phyloP scores from a whole-genome alignment of 2,888 invertebrate species.

The Macrophya alboannulata region DNA sequence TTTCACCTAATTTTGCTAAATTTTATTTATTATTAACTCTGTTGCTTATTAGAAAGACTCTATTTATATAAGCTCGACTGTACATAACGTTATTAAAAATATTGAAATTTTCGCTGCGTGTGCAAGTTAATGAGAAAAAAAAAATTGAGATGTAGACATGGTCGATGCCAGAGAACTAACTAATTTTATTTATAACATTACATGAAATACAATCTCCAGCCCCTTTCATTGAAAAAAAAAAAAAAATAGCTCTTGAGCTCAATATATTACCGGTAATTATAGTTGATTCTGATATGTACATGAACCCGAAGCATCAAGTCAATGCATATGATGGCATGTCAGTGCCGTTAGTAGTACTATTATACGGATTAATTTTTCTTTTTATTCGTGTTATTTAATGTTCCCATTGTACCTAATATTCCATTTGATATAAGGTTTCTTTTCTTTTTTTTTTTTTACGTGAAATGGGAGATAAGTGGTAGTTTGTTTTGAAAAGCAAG shows the following conservation, averaged over 20 bases:
- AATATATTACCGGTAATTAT: not conserved
- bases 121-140: not conserved
- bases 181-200: not conserved
- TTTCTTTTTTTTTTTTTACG: not conserved
- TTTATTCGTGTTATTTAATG: not conserved
- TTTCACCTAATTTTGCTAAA: not conserved
- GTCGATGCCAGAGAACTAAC: conserved; percentile 10
- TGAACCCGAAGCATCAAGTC: not conserved
- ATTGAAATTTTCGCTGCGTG: not conserved
- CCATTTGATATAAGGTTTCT: not conserved
- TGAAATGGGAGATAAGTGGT: conserved; percentile 5
- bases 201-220: conserved; percentile 24
- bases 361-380: not conserved
- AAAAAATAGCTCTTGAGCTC: conserved; percentile 33
- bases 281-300: conserved; percentile 46
- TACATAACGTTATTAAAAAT: not conserved
- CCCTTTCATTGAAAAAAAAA: not conserved
- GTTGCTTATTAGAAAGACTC: not conserved
- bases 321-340: conserved; percentile 13
- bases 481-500: conserved; percentile 66
- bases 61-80: conserved; percentile 27
- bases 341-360: not conserved
- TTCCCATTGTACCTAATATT: conserved; percentile 33
- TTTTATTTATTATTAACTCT: not conserved
- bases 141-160: not conserved